Base-by-base conservation (phyloP, 1,140 invertebrate genomes). In the Maniola jurtina region DNA sequence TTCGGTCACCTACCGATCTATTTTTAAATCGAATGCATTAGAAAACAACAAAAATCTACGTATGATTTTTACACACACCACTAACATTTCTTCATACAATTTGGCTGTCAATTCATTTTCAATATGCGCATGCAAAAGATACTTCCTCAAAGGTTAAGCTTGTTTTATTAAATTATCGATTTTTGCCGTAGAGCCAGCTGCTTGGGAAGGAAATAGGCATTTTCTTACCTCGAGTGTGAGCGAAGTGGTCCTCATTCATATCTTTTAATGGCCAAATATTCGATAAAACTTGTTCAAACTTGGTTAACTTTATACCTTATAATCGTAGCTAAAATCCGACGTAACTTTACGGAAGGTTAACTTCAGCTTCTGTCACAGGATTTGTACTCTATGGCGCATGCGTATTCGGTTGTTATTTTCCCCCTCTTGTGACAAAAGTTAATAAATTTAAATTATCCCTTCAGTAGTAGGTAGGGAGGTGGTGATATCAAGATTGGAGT, bases 241-340 rank as follows among this genome's bases (percentile, higher is more conserved):
- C 91, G 93, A 93, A 92, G 94, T 94, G 93, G 94, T 93, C 94
- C 93, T 94, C 94, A 93, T 91, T 92, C 92, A 93, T 93, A 92
- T 91, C 92, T 91, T 87, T 83, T 84, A 74, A 77, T 62, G 75
- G 77, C 68, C 84, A 76, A 77, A 78, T 83, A 69, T 56, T 81
- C 71, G 70, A 76, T 80, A 78, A 88, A 87, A 80, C 71, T 79
- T 71, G 73, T 73, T 70, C 70, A 65, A 74, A 80, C 71, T 79
- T 71, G 73, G 72, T 70, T 71, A 65, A 74, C 66, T 48, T 71
- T 25, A 64, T 76, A 47, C 72, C 68, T 75, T 71, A 64, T 63
- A 54, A 71, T 70, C 64, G 62, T 66, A 64, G 40, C 42, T 66
- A 61, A 66, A 74, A 67, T 68, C 61, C 72, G 42, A 61, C 71